Conservation (phyloP, 2,797 vertebrate species). For the Protosalanx chinensis region DNA sequence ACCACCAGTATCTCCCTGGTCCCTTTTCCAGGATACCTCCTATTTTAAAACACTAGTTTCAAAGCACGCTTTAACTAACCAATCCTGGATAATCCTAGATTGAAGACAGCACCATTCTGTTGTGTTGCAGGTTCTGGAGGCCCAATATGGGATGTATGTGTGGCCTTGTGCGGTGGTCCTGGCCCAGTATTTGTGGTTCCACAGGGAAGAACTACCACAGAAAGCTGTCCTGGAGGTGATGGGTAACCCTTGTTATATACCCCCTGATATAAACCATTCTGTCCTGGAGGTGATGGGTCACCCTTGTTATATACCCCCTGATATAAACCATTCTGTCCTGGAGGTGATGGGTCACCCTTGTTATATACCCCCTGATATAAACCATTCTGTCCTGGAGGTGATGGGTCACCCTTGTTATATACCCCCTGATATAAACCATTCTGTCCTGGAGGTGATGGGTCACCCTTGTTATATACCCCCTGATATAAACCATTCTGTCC, state of each 20-base stretch:
- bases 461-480: too few species aligned
- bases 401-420: background rate
- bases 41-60: background rate
- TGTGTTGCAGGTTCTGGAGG: constrained; percentile 77
- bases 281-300: constrained; percentile 81
- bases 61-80: background rate
- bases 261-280: background rate
- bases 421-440: background rate
- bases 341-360: constrained; percentile 74
- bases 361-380: background rate
- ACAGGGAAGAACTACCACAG: constrained; percentile 61
- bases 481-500: too few species aligned
- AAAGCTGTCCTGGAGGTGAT: constrained; percentile 84
- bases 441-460: too few species aligned
- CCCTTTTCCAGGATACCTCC: background rate
- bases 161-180: constrained; percentile 92
- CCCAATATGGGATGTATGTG: constrained; percentile 85
- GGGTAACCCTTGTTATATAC: background rate
- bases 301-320: background rate
- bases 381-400: constrained; percentile 81
- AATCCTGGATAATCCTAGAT: background rate
- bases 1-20: background rate
- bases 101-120: background rate
- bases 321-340: constrained; percentile 56
- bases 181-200: constrained; percentile 87